Conservation (phyloP, 2,797 vertebrate species). For the Lepidocolaptes lacrymiger region DNA sequence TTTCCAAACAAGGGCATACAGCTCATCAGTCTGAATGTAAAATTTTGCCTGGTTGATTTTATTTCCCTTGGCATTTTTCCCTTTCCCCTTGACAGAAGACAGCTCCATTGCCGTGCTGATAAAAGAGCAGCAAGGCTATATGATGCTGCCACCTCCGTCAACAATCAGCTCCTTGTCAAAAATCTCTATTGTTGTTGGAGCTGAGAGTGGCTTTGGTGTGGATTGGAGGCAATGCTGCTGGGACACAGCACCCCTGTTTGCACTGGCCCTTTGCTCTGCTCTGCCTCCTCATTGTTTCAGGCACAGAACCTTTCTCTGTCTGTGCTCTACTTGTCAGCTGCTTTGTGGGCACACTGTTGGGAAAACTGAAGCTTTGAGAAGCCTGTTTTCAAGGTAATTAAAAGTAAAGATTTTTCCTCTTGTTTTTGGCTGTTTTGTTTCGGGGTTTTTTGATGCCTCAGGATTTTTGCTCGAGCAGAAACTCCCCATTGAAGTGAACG, state of each 20-base stretch:
- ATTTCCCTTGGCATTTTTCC: slow-evolving; percentile 48
- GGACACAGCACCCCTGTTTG: background rate
- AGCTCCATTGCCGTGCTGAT: slow-evolving; percentile 21
- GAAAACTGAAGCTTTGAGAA: background rate
- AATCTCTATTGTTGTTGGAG: background rate
- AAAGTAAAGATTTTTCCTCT: slow-evolving; percentile 57
- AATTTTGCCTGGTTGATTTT: slow-evolving; percentile 35
- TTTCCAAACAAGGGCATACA: slow-evolving; percentile 14
- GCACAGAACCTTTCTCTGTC: background rate
- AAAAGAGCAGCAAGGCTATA: slow-evolving; percentile 11
- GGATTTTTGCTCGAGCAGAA: slow-evolving; percentile 30
- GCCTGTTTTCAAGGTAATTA: slow-evolving; percentile 55
- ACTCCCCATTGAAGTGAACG: background rate
- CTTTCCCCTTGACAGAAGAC: slow-evolving; percentile 1
- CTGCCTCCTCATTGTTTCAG: background rate
- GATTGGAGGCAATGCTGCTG: background rate
- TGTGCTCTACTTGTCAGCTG: background rate
- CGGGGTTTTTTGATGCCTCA: background rate
- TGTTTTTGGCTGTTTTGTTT: background rate
- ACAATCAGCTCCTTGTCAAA: slow-evolving; percentile 30
- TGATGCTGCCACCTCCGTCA: slow-evolving; percentile 25
- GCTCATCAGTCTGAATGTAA: background rate
- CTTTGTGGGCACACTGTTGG: background rate
- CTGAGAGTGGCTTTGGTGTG: background rate
- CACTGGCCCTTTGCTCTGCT: background rate